Evolutionary conservation across 2,113 vertebrate genomes (phyloP).

Genomic region (Elanus axillaris): DNA sequence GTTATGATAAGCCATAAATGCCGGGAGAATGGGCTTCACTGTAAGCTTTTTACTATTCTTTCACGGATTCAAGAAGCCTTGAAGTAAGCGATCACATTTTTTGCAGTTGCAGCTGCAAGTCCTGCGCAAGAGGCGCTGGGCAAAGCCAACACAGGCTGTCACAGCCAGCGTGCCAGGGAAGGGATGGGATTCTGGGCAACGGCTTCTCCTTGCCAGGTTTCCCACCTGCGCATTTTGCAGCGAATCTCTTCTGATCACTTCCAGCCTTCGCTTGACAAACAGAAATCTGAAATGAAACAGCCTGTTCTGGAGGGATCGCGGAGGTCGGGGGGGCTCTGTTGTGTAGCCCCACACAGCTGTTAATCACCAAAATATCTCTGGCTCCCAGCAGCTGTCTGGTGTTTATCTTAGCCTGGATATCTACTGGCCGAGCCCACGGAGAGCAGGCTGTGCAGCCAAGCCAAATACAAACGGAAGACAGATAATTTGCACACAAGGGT

Average conservation of each 20-base stretch:
- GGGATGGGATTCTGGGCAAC: not conserved
- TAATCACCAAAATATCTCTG: slow-evolving; percentile 34
- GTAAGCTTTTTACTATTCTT: not conserved
- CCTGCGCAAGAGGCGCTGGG: not conserved
- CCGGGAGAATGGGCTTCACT: not conserved
- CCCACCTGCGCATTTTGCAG: not conserved
- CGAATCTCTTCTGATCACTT: not conserved
- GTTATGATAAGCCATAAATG: not conserved
- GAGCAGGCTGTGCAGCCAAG: slow-evolving; percentile 66
- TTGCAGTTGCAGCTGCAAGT: not conserved
- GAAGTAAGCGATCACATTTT: fast-evolving
- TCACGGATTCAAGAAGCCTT: fast-evolving
- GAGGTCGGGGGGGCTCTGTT: not conserved
- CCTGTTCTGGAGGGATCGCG: not conserved
- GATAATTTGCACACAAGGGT: not conserved
- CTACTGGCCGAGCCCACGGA: not conserved
- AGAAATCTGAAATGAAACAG: slow-evolving; percentile 19
- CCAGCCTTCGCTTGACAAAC: not conserved
- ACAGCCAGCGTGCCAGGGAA: not conserved
- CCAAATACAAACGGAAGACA: not conserved
- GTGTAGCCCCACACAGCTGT: slow-evolving; percentile 57
- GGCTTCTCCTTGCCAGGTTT: not conserved
- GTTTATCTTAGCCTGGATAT: slow-evolving; percentile 60
- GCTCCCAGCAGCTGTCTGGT: slow-evolving; percentile 65
- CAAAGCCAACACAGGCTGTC: not conserved